Base-by-base conservation (phyloP, 2,888 invertebrate genomes). In the Phengaris alcon region DNA sequence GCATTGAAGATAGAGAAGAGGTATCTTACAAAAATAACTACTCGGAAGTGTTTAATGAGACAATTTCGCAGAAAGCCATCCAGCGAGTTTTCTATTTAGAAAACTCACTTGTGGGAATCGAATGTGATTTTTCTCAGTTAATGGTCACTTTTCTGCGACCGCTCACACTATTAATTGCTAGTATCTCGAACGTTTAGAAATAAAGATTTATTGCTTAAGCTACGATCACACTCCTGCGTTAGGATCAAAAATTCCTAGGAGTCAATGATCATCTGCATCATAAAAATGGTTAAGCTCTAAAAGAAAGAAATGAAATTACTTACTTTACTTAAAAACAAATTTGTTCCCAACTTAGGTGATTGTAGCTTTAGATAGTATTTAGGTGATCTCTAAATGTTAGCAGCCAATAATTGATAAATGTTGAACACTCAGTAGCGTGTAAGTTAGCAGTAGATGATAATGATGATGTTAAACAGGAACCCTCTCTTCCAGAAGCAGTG, bases 401-500 rank as follows among this genome's bases (percentile, higher is more conserved):
- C 15, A 8, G n/a, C n/a, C 55, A 55, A 13, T n/a, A n/a, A n/a
- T 6, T 35, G 2, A 35, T 35, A 54, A 54, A 54, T 54, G 10
- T 22, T 59, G 22, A 59, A 55, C 55, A 55, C n/a, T 57, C 3
- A 22, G 15, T n/a, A 55, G n/a, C 4, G 15, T 59, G 22, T 48
- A 48, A 48, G 48, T n/a, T 35, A 22, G n/a, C 15, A 35, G 44
- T 7, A 64, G 35, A 64, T 64, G 35, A 12, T 22, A 22, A 22
- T 64, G 64, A 44, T 59, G 59, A 59, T 59, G 59, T 64, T 12
- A 44, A 64, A 64, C 64, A 12, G 64, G 12, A 44, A 6, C 12
- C 64, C 35, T 10, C 69, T 73, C 54, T 81, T 84, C 74, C 90
- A 96, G 95, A 90, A 96, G 95, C 88, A 97, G 95, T 88, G 96